Base-by-base conservation (phyloP, 2,113 vertebrate species). In the Gallinago jamesoni region DNA sequence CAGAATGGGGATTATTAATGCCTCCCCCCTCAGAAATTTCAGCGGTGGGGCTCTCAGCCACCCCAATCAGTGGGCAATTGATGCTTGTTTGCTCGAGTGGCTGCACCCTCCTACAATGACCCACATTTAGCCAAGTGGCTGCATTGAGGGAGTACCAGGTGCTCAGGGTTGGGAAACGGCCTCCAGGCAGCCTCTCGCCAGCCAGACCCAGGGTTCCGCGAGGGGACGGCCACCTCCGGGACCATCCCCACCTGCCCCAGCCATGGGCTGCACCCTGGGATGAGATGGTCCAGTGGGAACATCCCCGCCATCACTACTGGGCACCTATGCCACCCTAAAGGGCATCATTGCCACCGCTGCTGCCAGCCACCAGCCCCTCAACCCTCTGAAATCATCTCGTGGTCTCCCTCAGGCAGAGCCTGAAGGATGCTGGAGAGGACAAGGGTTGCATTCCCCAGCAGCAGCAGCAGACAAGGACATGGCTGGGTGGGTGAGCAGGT, bases 41-140 rank as follows among this genome's bases (percentile, higher is more conserved):
- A 74, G 95, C 5, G 87, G 76, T 81, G 96, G 94, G 87, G 93
- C 96, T 95, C 92, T 96, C 96, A 96, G 96, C 96, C 97, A 96
- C 90, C 95, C 93, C 76, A 90, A 97, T 98, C 97, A 97, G 96
- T 95, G 96, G 94, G 89, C 91, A 96, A 96, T 95, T 95, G 96
- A 95, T 82, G 90, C 72, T 93, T 94, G 94, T 94, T 96, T 95
- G 94, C 91, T 97, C 6, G 70, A 96, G 94, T 96, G 95, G 86
- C 93, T 95, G 91, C 87, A 90, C 96, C 94, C 87, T 92, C 94
- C 95, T 80, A 94, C 96, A 94, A 93, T 94, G 95, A 87, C 92
- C 96, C 95, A 94, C 95, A 97, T 95, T 95, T 90, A 94, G 90
- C 95, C 96, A 95, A 96, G 96, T 96, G 96, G 92, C 90, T 96